Evolutionary conservation across 2,888 invertebrate genomes (phyloP), one percentile per base, ranked within the genome.

Genomic region (Automeris io): DNA sequence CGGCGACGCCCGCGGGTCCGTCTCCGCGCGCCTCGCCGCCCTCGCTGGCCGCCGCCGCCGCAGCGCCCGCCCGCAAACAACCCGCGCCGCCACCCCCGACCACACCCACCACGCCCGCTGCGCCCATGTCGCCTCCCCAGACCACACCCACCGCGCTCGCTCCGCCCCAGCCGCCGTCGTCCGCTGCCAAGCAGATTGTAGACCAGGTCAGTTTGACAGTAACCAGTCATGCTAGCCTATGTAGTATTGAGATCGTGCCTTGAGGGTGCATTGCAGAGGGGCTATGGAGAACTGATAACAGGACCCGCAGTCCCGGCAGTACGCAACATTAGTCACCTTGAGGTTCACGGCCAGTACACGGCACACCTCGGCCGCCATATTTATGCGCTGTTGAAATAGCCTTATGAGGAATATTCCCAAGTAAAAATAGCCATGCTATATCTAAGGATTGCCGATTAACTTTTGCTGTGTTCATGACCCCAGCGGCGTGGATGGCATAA

Each of bases 31-130:
- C 49, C 42, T 47, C 58, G 34, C 52, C 45, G 41, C 38, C 49
- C 37, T 18, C 32, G 39, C 34, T 44, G 37, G 43, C 22, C 40
- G 35, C 32, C 39, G 39, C 18, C 34, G 37, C 42, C 43, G 47
- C 45, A 40, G 40, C 49, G 47, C 51, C 45, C 37, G 57, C 49
- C 47, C 50, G 50, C 25, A 63, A 65, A 51, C 61, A 53, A 42
- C 92, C 92, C 44, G 93, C 92, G 32, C 93, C 92, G 13, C 89
- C 89, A 35, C 92, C 93, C 16, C 88, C 89, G 16, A 32, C 31
- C 7, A 22, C 18, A 16, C 23, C 37, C 16, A 7, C 54, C 59
- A 7, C 16, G 6, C 13, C 60, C 52, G 57, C 60, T 48, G 63
- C 50, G 53, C 19, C 29, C 16, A 5, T 8, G 1, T 16, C 25